phyloP scores from a whole-genome alignment of 2,888 invertebrate species.

The Drosophila nigricruria region DNA sequence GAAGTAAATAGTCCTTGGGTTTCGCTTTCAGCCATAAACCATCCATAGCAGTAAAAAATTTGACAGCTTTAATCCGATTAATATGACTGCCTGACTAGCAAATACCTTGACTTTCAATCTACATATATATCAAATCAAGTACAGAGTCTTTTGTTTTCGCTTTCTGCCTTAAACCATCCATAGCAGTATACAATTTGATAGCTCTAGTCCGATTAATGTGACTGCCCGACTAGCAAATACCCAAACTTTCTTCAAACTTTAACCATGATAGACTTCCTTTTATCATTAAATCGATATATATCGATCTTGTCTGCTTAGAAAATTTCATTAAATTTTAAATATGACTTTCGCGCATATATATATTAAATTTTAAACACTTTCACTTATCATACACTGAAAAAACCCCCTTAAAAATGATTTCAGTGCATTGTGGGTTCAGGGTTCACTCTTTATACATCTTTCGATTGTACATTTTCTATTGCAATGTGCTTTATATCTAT shows the following conservation, averaged over 20 bases:
- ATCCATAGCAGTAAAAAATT: no score
- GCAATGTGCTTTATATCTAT: slow-evolving; percentile 27
- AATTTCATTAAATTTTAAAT: neutral
- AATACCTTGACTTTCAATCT: neutral
- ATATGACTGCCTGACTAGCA: neutral
- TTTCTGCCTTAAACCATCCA: no score
- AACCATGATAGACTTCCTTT: no score
- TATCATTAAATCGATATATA: no score
- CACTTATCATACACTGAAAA: neutral
- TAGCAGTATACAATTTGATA: no score
- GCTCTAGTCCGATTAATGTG: no score
- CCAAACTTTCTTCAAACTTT: no score
- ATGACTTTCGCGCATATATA: neutral
- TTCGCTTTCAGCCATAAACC: no score
- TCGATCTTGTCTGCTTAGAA: neutral
- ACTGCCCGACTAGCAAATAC: no score
- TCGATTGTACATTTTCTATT: slow-evolving; percentile 30
- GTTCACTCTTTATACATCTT: neutral
- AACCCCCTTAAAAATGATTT: neutral
- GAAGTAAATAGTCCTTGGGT: no score
- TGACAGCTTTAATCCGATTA: neutral
- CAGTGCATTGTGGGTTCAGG: slow-evolving; percentile 3
- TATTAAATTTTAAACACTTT: neutral
- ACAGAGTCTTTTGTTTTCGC: no score
- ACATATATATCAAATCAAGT: neutral